Evolutionary conservation across 2,797 vertebrate genomes (phyloP), one percentile per base, ranked within the genome.

Genomic region (Sebastes flavidus): DNA sequence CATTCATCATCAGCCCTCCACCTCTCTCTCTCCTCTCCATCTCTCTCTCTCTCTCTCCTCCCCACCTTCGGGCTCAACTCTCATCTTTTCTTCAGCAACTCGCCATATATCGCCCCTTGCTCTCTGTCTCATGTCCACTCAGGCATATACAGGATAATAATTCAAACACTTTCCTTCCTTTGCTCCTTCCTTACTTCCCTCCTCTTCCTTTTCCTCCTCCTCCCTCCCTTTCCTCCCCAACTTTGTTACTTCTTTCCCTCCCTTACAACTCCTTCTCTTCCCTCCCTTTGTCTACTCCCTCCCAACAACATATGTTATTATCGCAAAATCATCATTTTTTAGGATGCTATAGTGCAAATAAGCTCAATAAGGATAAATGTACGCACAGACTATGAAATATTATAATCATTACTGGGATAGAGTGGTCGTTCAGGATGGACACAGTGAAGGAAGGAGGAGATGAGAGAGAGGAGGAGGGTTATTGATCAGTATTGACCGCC

Each of bases 1-100:
- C 95, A 96, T 96, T 94, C 94, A 95, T 96, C 94, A 94, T 92
- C 88, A 13, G 66, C 91, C 65, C 80, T 87, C 89, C 60, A n/a
- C 38, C 56, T 52, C 66, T 34, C n/a, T 29, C 8, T 8, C 38
- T 24, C 86, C 8, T 30, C 22, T 59, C 52, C 13, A 25, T 20
- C 71, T 80, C 88, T 30, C 61, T 18, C 68, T n/a, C 38, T n/a
- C 36, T 63, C 62, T 62, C 52, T 42, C 73, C 72, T 63, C 66
- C 74, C 75, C 77, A 82, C 87, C 78, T 86, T 76, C 74, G 69
- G 91, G 87, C 89, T 91, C 91, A 85, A 83, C 84, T 89, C 82
- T 87, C 89, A 91, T 93, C 90, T 83, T 85, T 87, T 91, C 84
- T 87, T 81, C 80, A 78, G 80, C 85, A 82, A 62, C 87, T 86